phyloP scores from a whole-genome alignment of 2,797 vertebrate genomes.

The Acanthornis magna region DNA sequence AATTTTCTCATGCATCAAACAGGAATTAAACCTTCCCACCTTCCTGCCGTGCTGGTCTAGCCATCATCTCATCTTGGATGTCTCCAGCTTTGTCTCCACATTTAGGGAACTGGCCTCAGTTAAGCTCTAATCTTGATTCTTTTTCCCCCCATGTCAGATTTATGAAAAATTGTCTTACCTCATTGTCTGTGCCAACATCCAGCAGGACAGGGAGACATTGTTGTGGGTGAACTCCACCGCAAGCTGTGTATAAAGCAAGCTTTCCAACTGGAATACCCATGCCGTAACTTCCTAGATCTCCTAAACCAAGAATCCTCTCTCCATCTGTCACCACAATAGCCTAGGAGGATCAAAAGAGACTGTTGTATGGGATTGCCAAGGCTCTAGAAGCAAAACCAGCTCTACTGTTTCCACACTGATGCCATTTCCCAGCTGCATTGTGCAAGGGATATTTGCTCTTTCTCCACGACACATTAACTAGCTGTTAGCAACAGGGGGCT shows the following conservation, averaged over 20 bases:
- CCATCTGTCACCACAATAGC: slow-evolving; percentile 88
- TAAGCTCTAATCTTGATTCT: neutral
- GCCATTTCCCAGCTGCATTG: neutral
- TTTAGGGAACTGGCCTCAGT: neutral
- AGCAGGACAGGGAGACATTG: slow-evolving; percentile 87
- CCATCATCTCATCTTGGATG: neutral
- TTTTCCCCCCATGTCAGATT: neutral
- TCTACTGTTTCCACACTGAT: neutral
- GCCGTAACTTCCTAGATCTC: slow-evolving; percentile 85
- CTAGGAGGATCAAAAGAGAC: slow-evolving; percentile 65
- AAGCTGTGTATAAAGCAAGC: slow-evolving; percentile 86
- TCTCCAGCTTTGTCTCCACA: neutral
- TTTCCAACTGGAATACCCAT: slow-evolving; percentile 90
- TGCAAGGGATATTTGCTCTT: neutral
- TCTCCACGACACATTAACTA: neutral
- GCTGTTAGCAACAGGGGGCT: neutral
- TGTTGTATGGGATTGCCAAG: neutral
- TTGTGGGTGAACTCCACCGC: slow-evolving; percentile 84
- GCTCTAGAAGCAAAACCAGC: neutral
- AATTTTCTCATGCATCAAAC: neutral
- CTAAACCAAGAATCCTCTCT: slow-evolving; percentile 86
- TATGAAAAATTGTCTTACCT: slow-evolving; percentile 73
- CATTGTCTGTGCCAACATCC: slow-evolving; percentile 86
- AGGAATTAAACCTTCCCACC: neutral
- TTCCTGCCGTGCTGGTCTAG: neutral